Conservation (phyloP, 2,797 vertebrate species). For the Halcyon chelicuti region DNA sequence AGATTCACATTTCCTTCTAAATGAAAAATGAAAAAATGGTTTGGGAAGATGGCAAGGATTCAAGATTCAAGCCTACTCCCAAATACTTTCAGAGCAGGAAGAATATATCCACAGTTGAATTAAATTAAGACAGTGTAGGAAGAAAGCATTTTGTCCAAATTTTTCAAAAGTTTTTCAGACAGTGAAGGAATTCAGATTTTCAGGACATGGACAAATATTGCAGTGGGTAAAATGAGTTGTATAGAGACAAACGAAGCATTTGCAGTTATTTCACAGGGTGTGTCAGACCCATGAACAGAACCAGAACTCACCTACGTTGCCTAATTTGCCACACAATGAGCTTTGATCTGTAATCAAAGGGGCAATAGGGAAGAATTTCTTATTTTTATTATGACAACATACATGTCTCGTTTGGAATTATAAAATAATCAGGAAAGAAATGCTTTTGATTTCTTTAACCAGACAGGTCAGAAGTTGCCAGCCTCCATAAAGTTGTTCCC, state of each 20-base stretch:
- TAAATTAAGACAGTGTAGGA: not conserved
- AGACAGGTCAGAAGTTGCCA: slow-evolving; percentile 12
- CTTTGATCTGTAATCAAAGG: not conserved
- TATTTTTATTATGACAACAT: not conserved
- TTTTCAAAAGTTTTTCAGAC: not conserved
- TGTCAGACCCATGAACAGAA: not conserved
- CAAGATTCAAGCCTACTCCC: not conserved
- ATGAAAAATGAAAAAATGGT: not conserved
- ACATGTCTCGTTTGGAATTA: not conserved
- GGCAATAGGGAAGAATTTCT: not conserved
- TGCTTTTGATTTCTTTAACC: slow-evolving; percentile 14
- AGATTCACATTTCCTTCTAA: not conserved
- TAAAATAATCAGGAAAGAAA: not conserved
- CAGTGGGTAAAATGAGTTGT: not conserved
- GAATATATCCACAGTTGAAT: not conserved
- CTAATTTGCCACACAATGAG: not conserved
- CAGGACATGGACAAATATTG: not conserved
- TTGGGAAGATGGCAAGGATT: not conserved
- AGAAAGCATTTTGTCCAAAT: not conserved
- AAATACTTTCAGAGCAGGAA: not conserved
- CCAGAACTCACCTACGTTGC: not conserved
- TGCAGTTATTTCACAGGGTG: fast-evolving
- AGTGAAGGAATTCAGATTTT: not conserved
- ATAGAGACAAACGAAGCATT: not conserved
- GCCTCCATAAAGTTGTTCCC: slow-evolving; percentile 2